Base-by-base conservation (phyloP, 1,140 invertebrate species). In the Heliconius hewitsoni region DNA sequence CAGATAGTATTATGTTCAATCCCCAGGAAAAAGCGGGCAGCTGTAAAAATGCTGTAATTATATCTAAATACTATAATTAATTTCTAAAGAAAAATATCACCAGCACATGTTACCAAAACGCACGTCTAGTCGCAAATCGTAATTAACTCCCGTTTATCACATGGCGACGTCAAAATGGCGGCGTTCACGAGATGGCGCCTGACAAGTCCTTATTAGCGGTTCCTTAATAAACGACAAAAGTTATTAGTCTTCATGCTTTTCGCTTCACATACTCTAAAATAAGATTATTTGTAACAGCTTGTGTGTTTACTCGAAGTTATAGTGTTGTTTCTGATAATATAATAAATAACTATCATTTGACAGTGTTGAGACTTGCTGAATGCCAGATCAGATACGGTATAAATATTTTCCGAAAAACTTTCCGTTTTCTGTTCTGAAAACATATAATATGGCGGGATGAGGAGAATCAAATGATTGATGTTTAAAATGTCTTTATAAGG, bases 91-190 rank as follows among this genome's bases (percentile, higher is more conserved):
- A 72, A 72, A 72, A 72, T 72, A 72, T 42, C 71, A 77, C 19
- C 39, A 19, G 19, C 77, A 81, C n/a, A 81, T 81, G 80, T 78
- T 78, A 81, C 80, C 46, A 23, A 60, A 60, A 74, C 46, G 50
- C 78, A 70, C 71, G 76, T 80, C 82, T 80, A 78, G 71, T 74
- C 73, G 77, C 72, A 80, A 76, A 81, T 76, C 73, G 81, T 82
- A 82, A 84, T 84, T 84, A 82, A 79, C 74, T 74, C 73, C 57
- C 80, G 80, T 84, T 84, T 74, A 82, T 75, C 73, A 84, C 78
- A 34, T 79, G 66, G 80, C 74, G 79, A 74, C 70, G 75, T 82
- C 78, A 76, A 82, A 79, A 83, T 83, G 82, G 80, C 80, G 82
- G 71, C 55, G 71, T 30, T 71, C 79, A 81, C 71, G 81, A 82